Base-by-base conservation (phyloP, 2,797 vertebrate species). In the Holocentrus rufus region DNA sequence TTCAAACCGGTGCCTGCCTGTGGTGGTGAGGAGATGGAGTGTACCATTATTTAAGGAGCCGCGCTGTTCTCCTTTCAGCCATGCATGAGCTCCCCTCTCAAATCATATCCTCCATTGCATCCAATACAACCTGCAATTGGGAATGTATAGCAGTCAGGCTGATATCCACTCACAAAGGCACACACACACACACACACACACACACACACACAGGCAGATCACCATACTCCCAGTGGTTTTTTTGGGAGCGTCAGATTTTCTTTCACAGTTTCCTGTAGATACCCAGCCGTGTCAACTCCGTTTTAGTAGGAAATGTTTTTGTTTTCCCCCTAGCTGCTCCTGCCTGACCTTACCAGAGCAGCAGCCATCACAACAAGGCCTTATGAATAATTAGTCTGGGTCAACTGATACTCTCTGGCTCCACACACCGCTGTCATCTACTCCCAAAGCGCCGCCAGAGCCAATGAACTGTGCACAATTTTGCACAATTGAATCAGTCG, bases 371-470 rank as follows among this genome's bases (percentile, higher is more conserved):
- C 80, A 91, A 91, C 87, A 91, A 83, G 82, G 76, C 87, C 87
- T 84, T 77, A 85, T 92, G 90, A 91, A 91, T 91, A 90, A 91
- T 91, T 90, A 89, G 89, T 81, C 87, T 79, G 73, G 85, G 87
- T 90, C 86, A 92, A 85, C 90, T 81, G 87, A 91, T 91, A 90
- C 89, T 89, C 86, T 79, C 61, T 59, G 53, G 81, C 87, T 84
- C 83, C 69, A 60, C 80, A 72, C 84, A 79, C 73, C 3, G 31
- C 82, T 83, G 87, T 85, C 85, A 85, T 92, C 82, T 66, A 55
- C 67, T 78, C 80, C 13, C 69, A 78, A 42, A 69, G 81, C 65
- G 3, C 76, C 80, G 65, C 83, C 84, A 86, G 82, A 90, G 77
- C 85, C 87, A 89, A 77, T 85, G 81, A 88, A 83, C 87, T 84